Evolutionary conservation across 2,113 vertebrate genomes (phyloP).

Genomic region (Passerina amoena): DNA sequence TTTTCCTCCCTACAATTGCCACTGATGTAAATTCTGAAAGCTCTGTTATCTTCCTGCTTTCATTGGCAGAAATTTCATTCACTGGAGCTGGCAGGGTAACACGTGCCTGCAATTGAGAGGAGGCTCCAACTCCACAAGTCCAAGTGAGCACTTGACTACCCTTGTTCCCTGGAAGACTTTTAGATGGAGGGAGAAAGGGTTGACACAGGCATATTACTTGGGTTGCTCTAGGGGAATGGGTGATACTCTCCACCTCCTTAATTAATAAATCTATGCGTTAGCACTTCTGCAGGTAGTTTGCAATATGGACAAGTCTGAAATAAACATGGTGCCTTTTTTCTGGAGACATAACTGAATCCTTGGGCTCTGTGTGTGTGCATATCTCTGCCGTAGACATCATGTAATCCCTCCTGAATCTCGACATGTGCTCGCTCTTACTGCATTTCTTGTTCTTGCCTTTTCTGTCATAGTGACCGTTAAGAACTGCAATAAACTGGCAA

Average conservation of each 20-base stretch:
- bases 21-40: background rate
- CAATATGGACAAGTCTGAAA: background rate
- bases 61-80: background rate
- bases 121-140: background rate
- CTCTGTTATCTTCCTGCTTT: background rate
- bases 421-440: background rate
- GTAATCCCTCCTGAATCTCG: background rate
- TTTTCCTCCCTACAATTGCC: background rate
- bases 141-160: background rate
- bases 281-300: background rate
- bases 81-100: background rate
- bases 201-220: background rate
- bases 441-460: conserved; percentile 35
- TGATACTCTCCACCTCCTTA: background rate
- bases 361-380: background rate
- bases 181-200: background rate
- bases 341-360: background rate
- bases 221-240: background rate
- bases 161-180: background rate
- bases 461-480: background rate
- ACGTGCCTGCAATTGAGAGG: background rate
- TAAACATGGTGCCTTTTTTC: background rate
- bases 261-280: background rate
- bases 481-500: background rate
- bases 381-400: background rate